These are phyloP conservation scores for Rhagophthalmus giganteus DNA, from an alignment of 2,888 invertebrate species.

Conservation along the genomic window DNA sequence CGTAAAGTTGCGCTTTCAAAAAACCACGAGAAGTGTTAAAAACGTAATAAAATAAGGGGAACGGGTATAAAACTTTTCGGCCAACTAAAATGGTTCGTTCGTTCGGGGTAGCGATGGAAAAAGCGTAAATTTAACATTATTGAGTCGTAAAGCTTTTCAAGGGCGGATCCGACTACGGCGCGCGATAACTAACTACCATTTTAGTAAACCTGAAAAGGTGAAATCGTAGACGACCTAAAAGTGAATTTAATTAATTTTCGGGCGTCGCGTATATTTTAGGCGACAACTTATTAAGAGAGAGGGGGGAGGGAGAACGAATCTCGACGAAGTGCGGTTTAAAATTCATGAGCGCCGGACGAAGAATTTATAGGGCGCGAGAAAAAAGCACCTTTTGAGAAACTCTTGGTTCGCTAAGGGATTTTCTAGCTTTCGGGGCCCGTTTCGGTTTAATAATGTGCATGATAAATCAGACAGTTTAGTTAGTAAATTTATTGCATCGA, in stretches of 20 bases:
- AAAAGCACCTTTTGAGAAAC: conserved; percentile 1
- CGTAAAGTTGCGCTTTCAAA: too few relatives aligned
- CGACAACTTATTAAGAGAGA: neutral
- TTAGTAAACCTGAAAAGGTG: too few relatives aligned
- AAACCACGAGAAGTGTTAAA: conserved; percentile 23
- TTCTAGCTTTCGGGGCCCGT: conserved; percentile 10
- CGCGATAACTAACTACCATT: too few relatives aligned
- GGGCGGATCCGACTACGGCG: neutral
- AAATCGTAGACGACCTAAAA: neutral
- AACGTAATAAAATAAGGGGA: conserved; percentile 16
- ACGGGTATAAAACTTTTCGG: conserved; percentile 16
- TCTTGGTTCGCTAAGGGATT: conserved; percentile 4
- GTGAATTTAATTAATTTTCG: neutral
- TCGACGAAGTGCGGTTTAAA: neutral
- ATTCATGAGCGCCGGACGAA: neutral
- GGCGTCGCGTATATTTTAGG: neutral
- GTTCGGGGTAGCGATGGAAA: conserved; percentile 17
- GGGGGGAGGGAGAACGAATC: too few relatives aligned
- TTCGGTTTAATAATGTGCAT: conserved; percentile 13
- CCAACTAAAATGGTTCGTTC: conserved; percentile 21
- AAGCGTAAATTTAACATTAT: conserved; percentile 22
- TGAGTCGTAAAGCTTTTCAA: conserved; percentile 20
- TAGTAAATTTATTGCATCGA: conserved; percentile 10
- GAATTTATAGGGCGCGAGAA: neutral
- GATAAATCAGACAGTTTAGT: conserved; percentile 15